These are phyloP conservation scores for Caenorhabditis angaria DNA, from an alignment of 2,888 invertebrate genomes.

Conservation along the genomic window DNA sequence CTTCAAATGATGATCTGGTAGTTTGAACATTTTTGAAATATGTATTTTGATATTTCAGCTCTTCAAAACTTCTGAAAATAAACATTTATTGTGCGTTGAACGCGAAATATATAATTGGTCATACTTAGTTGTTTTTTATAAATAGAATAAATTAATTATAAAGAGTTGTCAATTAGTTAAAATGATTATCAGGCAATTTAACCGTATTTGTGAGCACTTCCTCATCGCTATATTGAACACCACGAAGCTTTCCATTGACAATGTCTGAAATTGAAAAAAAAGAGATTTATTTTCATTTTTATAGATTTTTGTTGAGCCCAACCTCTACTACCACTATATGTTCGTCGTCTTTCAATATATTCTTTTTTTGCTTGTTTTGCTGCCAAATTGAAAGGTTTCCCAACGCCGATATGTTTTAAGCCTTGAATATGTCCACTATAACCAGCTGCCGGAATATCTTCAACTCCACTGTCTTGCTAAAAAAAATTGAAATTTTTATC, in stretches of 20 bases:
- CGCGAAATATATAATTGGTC: no score
- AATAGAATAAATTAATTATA: no score
- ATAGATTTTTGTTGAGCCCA: neutral
- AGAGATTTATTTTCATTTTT: no score
- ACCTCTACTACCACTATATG: constrained; percentile 45
- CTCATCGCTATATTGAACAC: constrained; percentile 41
- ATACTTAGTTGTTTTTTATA: no score
- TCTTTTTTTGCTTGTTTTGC: constrained; percentile 59
- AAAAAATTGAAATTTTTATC: no score
- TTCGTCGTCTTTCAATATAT: constrained; percentile 50
- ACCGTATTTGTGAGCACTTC: constrained; percentile 36
- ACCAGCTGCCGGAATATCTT: constrained; percentile 57
- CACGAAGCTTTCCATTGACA: constrained; percentile 29
- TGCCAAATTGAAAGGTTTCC: constrained; percentile 57
- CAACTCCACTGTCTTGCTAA: constrained; percentile 39
- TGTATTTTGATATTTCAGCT: no score
- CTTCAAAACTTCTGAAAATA: no score
- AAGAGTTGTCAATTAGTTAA: constrained; percentile 11
- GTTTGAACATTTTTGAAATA: no score
- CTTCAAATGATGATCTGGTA: no score
- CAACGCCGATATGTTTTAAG: constrained; percentile 49
- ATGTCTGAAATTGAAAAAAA: no score
- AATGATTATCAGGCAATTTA: constrained; percentile 42
- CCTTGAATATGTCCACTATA: constrained; percentile 60
- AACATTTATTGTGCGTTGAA: no score